Evolutionary conservation across 2,113 vertebrate genomes (phyloP).

Genomic region (Passer montanus): DNA sequence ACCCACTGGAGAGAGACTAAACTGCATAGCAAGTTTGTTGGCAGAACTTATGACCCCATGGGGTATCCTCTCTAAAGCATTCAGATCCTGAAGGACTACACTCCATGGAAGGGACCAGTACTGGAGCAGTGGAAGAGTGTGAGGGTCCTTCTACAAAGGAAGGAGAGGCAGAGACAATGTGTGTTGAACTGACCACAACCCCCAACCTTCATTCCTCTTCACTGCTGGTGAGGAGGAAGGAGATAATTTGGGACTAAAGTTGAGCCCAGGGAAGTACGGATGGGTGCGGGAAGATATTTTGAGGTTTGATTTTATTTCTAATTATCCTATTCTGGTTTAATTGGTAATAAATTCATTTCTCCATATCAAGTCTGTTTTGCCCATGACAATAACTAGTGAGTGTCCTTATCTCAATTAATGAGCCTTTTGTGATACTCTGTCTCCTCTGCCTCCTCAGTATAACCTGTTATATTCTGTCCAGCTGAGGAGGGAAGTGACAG

Average conservation of each 20-base stretch:
- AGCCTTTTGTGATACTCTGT: neutral
- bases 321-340: neutral
- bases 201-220: neutral
- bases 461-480: neutral
- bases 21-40: neutral
- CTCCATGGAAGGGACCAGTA: neutral
- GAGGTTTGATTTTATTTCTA: neutral
- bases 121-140: neutral
- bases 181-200: neutral
- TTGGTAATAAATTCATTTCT: neutral
- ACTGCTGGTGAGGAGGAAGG: neutral
- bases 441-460: neutral
- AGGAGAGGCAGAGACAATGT: neutral
- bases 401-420: neutral
- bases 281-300: neutral
- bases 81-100: neutral
- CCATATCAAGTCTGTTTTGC: neutral
- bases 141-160: neutral
- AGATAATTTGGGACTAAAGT: neutral
- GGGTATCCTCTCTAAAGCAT: neutral
- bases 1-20: neutral
- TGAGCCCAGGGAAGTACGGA: neutral
- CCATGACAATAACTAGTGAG: neutral
- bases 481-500: neutral
- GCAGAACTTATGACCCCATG: neutral